phyloP scores from a whole-genome alignment of 2,113 vertebrate genomes.

The Grus americana region DNA sequence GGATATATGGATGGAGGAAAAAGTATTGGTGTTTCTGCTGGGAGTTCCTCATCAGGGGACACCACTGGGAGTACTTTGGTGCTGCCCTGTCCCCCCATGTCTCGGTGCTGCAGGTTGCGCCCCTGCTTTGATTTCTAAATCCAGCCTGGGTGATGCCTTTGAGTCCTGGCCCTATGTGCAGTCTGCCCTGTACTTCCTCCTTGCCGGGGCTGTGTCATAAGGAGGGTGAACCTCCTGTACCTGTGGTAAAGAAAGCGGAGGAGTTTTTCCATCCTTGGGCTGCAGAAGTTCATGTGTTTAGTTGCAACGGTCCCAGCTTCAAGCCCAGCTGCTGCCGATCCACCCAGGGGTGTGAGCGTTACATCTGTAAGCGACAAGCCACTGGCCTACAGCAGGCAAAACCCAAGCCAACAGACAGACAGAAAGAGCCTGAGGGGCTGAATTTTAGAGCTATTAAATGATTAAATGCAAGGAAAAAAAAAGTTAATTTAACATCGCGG shows the following conservation, averaged over 20 bases:
- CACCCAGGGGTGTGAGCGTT: conserved; percentile 19
- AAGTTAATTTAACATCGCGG: conserved; percentile 60
- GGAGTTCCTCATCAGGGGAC: background rate
- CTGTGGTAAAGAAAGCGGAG: background rate
- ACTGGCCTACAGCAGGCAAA: conserved; percentile 59
- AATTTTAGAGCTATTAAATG: conserved; percentile 72
- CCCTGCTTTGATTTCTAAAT: background rate
- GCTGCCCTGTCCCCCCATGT: background rate
- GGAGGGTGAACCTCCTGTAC: background rate
- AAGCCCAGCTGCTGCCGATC: conserved; percentile 44
- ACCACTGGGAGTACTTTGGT: background rate
- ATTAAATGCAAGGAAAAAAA: conserved; percentile 52
- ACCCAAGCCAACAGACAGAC: conserved; percentile 56
- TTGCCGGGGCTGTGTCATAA: fast-evolving
- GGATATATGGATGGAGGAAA: background rate
- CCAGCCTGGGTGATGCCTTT: background rate
- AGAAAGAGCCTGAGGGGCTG: conserved; percentile 63
- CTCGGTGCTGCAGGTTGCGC: background rate
- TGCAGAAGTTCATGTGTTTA: background rate
- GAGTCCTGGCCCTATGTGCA: background rate
- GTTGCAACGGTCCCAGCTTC: background rate
- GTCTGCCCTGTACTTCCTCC: background rate
- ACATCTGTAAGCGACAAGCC: conserved; percentile 50
- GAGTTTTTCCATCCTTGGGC: background rate
- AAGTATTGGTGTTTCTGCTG: background rate